Evolutionary conservation across 2,113 vertebrate genomes (phyloP).

Genomic region (Cyprinodon variegatus): DNA sequence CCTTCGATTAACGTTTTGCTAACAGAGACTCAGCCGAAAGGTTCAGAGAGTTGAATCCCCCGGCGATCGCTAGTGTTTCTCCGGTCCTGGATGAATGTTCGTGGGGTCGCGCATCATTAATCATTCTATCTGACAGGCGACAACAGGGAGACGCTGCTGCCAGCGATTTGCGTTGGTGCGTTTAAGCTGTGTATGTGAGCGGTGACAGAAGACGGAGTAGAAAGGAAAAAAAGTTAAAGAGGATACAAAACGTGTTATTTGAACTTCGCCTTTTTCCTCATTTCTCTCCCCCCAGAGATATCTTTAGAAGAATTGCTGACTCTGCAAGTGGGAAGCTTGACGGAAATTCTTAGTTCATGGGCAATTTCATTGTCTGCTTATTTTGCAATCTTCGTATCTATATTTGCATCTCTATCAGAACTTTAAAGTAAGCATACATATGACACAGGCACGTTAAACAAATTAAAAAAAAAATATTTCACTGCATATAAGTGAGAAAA

Average conservation of each 20-base stretch:
- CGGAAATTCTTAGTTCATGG: background rate
- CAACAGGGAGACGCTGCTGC: constrained; percentile 17
- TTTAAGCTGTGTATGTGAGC: constrained; percentile 1
- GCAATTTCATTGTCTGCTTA: background rate
- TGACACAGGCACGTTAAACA: background rate
- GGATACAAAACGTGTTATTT: background rate
- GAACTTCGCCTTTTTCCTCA: background rate
- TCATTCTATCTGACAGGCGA: constrained; percentile 63
- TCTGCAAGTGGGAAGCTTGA: background rate
- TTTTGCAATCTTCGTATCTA: background rate
- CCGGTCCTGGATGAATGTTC: constrained; percentile 61
- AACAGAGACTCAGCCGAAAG: constrained; percentile 32
- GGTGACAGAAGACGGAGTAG: background rate
- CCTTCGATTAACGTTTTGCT: constrained; percentile 30
- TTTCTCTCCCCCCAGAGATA: background rate
- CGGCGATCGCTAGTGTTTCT: constrained; percentile 53
- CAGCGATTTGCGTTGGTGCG: constrained; percentile 3
- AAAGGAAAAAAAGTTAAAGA: background rate
- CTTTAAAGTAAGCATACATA: background rate
- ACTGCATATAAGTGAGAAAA: too few species aligned
- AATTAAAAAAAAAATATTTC: background rate
- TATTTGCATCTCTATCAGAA: background rate
- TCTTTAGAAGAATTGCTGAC: background rate
- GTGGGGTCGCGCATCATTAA: constrained; percentile 66
- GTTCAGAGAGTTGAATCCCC: constrained; percentile 46